These are phyloP conservation scores for Psophia crepitans DNA, from an alignment of 2,113 vertebrate species.

Conservation along the genomic window DNA sequence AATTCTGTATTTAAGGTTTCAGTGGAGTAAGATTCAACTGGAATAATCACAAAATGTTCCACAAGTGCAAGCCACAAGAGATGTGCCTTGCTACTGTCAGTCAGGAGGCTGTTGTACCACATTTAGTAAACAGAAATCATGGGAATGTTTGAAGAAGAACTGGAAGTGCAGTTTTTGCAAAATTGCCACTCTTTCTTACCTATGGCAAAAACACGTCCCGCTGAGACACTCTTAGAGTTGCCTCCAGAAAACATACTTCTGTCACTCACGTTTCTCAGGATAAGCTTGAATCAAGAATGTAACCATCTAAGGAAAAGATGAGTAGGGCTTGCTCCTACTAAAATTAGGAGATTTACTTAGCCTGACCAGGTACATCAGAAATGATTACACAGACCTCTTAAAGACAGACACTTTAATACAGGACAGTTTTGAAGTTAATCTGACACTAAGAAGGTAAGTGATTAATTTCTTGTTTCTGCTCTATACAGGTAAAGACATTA, in stretches of 20 bases:
- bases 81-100: background rate
- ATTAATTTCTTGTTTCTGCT: background rate
- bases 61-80: background rate
- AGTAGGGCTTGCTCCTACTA: background rate
- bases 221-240: background rate
- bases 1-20: background rate
- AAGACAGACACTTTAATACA: background rate
- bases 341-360: background rate
- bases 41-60: background rate
- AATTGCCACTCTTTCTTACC: background rate
- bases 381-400: background rate
- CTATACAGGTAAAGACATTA: background rate
- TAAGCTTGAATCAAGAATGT: background rate
- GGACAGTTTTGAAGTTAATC: background rate
- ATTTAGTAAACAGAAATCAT: background rate
- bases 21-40: background rate
- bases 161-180: background rate
- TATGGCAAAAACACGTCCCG: background rate
- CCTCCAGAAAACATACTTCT: background rate
- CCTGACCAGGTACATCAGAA: background rate
- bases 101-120: background rate
- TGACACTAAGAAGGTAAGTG: background rate
- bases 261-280: background rate
- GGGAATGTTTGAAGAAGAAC: background rate
- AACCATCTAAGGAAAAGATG: background rate